Conservation (phyloP, 2,797 vertebrate genomes). For the Triplophysa yarkandensis region DNA sequence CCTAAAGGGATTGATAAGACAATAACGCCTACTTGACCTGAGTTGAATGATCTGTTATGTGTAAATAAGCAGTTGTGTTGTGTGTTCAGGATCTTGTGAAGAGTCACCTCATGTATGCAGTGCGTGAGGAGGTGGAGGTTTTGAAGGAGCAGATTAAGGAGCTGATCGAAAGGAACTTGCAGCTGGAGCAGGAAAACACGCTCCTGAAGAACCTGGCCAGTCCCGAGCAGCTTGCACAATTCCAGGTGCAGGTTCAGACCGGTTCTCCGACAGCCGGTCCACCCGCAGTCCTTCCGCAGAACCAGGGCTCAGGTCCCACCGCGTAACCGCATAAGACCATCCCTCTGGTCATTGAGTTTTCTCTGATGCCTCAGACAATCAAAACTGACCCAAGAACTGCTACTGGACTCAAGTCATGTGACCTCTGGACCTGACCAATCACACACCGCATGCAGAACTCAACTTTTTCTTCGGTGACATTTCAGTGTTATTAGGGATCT, state of each 20-base stretch:
- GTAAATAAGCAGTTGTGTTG: background rate
- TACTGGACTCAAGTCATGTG: conserved; percentile 27
- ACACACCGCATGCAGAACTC: conserved; percentile 37
- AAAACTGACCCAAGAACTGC: conserved; percentile 47
- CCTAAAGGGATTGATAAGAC: too few species aligned
- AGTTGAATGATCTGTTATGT: too few species aligned
- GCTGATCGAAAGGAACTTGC: conserved; percentile 94
- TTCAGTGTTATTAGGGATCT: conserved; percentile 42
- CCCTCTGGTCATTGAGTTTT: conserved; percentile 14
- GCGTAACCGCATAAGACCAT: conserved; percentile 60
- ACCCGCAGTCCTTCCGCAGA: conserved; percentile 69
- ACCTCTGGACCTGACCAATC: conserved; percentile 34
- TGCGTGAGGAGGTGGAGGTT: conserved; percentile 97
- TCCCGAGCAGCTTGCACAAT: conserved; percentile 95
- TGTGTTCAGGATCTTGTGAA: conserved; percentile 91
- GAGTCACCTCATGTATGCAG: conserved; percentile 98
- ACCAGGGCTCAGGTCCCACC: conserved; percentile 69
- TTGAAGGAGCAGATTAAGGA: conserved; percentile 99
- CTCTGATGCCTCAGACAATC: conserved; percentile 73
- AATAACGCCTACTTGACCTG: too few species aligned
- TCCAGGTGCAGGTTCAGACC: conserved; percentile 93
- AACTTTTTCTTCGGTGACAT: conserved; percentile 22
- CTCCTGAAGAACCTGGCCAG: conserved; percentile 95
- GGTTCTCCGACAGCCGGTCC: conserved; percentile 59
- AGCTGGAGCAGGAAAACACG: conserved; percentile 97